phyloP scores from a whole-genome alignment of 1,140 invertebrate genomes.

The Caenorhabditis briggsae region DNA sequence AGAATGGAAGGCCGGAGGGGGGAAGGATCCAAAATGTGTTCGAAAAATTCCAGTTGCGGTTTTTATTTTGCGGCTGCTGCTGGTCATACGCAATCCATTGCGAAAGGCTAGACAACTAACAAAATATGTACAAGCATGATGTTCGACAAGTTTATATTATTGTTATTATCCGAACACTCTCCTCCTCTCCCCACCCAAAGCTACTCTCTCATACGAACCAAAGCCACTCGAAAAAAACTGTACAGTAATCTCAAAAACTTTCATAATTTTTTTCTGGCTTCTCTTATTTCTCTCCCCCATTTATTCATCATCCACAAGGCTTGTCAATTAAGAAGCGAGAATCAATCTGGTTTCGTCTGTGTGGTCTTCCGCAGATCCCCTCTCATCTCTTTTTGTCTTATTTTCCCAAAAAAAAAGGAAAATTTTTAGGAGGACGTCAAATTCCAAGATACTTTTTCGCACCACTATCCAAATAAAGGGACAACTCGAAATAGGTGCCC shows the following conservation, averaged over 20 bases:
- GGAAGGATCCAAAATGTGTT: slow-evolving; percentile 29
- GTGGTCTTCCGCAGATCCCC: neutral
- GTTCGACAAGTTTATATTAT: slow-evolving; percentile 56
- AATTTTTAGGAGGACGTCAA: slow-evolving; percentile 3
- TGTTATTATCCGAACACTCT: slow-evolving; percentile 41
- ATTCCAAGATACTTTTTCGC: slow-evolving; percentile 52
- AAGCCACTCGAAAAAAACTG: slow-evolving; percentile 40
- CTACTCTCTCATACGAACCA: neutral
- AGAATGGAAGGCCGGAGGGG: neutral
- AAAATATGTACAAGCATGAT: slow-evolving; percentile 19
- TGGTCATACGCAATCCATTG: slow-evolving; percentile 34
- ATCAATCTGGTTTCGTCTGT: slow-evolving; percentile 52
- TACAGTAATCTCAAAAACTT: slow-evolving; percentile 38
- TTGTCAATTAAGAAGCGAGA: slow-evolving; percentile 51
- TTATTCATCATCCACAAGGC: slow-evolving; percentile 26
- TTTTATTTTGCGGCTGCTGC: neutral
- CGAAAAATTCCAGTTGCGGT: slow-evolving; percentile 44
- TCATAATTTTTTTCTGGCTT: slow-evolving; percentile 32
- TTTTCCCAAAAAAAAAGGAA: neutral
- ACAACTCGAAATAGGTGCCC: slow-evolving; percentile 15
- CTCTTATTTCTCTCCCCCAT: neutral
- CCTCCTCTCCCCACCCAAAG: neutral
- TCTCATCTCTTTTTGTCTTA: slow-evolving; percentile 10
- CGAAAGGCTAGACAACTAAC: neutral
- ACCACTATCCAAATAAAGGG: neutral